These are phyloP conservation scores for Pocillopora grandis DNA, from an alignment of 92 coral and sea anemone genomes.

Conservation along the genomic window DNA sequence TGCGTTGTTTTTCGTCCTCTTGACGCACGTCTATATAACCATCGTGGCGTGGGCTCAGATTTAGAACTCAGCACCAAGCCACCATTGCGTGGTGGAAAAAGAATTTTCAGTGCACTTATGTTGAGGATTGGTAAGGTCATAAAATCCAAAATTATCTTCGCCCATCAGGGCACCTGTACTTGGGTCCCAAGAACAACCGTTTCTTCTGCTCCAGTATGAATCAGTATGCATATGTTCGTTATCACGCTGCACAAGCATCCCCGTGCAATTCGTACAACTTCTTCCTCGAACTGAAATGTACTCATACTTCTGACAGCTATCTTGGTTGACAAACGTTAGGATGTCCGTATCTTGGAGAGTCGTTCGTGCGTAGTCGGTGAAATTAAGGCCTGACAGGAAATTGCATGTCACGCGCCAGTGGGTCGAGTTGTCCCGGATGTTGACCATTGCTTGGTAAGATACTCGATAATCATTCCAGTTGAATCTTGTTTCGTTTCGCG, in stretches of 20 bases:
- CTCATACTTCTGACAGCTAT: conserved; percentile 23
- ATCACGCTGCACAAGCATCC: conserved; percentile 32
- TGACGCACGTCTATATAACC: neutral
- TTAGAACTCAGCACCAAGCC: conserved; percentile 30
- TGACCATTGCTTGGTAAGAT: conserved; percentile 18
- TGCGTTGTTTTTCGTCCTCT: too few species aligned
- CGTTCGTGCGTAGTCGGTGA: conserved; percentile 47
- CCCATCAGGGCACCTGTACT: neutral
- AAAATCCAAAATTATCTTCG: conserved; percentile 39
- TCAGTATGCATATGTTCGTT: conserved; percentile 41
- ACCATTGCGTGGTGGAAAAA: conserved; percentile 33
- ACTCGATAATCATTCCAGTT: conserved; percentile 54
- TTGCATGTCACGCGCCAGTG: conserved; percentile 57
- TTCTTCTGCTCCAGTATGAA: conserved; percentile 25
- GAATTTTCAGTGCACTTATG: conserved; percentile 29
- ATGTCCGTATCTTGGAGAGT: conserved; percentile 19
- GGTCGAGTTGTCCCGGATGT: conserved; percentile 37
- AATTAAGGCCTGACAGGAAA: conserved; percentile 36
- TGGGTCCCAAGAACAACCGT: conserved; percentile 28
- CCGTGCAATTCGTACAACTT: conserved; percentile 11
- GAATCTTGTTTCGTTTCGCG: conserved; percentile 31
- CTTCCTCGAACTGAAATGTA: conserved; percentile 38
- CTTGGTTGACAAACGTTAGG: conserved; percentile 17
- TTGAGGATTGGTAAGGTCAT: neutral
- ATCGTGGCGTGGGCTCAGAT: neutral